Evolutionary conservation across 2,888 invertebrate genomes (phyloP), one percentile per base, ranked within the genome.

Genomic region (Gasteruption jaculator): DNA sequence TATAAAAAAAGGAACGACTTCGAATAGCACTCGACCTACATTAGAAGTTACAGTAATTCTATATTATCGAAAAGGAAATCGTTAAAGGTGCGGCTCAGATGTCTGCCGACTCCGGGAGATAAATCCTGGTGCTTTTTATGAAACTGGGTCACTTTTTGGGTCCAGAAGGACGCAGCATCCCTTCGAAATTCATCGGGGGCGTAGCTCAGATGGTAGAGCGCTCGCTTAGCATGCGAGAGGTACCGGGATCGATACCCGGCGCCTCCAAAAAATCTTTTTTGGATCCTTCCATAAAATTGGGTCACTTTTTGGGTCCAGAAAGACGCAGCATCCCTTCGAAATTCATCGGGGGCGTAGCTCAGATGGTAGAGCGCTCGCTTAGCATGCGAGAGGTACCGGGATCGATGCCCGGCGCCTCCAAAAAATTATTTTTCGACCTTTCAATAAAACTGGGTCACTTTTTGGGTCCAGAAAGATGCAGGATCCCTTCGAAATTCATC

Each of bases 151-250:
- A n/a, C n/a, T n/a, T n/a, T n/a, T n/a, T n/a, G n/a, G n/a, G n/a
- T n/a, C n/a, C n/a, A n/a, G n/a, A n/a, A n/a, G n/a, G n/a, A n/a
- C n/a, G n/a, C n/a, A n/a, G n/a, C n/a, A n/a, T n/a, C n/a, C n/a
- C n/a, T n/a, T n/a, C n/a, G n/a, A n/a, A n/a, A n/a, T 26, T 27
- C 32, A 41, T 24, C 7, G 62, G 62, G 61, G 61, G 60, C 56
- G 61, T 61, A 61, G 62, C 61, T 62, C 62, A 62, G 57, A 61
- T 62, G 61, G 60, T 60, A 62, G 62, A 62, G 60, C 61, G 58
- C 62, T 63, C 60, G 61, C 60, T 62, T 59, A 58, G 61, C 60
- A 62, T 62, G 61, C 57, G 60, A 63, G 61, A 62, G 61, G 61
- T 62, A 60, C 57, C 59, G 60, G 60, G 59, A 60, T 60, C 60